Evolutionary conservation across 2,113 vertebrate species (phyloP).

Genomic region (Melospiza georgiana): DNA sequence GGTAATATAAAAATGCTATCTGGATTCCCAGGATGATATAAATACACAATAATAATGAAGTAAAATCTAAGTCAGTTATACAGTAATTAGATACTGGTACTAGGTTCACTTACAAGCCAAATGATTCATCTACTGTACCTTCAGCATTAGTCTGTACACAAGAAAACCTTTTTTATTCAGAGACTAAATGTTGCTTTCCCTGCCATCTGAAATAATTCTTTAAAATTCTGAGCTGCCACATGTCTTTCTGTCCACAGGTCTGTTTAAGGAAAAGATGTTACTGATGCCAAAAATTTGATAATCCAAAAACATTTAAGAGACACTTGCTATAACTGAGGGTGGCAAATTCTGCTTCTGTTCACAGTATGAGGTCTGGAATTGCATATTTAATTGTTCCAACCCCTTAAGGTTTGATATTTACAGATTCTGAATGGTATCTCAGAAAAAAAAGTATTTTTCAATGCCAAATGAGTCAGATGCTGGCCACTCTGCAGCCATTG

Average conservation of each 20-base stretch:
- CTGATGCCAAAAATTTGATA: neutral
- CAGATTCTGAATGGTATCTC: neutral
- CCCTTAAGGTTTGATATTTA: neutral
- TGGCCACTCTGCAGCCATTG: neutral
- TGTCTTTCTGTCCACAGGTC: neutral
- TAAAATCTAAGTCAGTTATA: neutral
- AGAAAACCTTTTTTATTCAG: neutral
- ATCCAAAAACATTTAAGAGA: neutral
- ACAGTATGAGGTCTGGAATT: neutral
- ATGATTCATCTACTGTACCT: neutral
- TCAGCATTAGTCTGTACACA: neutral
- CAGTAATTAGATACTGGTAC: neutral
- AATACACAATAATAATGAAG: neutral
- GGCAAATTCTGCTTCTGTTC: neutral
- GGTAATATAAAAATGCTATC: neutral
- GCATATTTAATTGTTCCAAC: neutral
- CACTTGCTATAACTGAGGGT: neutral
- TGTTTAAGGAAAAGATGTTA: neutral
- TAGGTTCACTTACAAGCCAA: neutral
- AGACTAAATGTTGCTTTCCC: neutral
- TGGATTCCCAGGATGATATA: neutral
- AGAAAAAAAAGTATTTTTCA: neutral
- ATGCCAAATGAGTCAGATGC: neutral
- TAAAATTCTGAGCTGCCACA: neutral
- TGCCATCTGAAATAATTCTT: neutral